Percentiles rank a stretch among this genome's conserved stretches.
Conservation (phyloP, 2,888 invertebrate genomes). For the Lacanobia oleracea region DNA sequence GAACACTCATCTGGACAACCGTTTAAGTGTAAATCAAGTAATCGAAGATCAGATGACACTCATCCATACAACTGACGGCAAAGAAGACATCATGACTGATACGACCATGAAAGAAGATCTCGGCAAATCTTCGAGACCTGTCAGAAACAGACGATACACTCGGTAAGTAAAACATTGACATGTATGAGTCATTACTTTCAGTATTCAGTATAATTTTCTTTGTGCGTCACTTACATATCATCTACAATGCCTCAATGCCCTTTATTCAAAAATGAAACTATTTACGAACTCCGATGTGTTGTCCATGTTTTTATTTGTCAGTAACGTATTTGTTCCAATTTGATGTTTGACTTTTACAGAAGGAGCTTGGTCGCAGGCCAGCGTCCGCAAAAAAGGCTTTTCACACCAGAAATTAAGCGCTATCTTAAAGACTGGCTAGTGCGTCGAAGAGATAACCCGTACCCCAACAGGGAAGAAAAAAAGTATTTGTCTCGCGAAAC, state of each 20-base stretch:
- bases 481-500: slow-evolving; percentile 93
- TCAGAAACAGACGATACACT: slow-evolving; percentile 93
- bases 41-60: slow-evolving; percentile 82
- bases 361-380: slow-evolving; percentile 91
- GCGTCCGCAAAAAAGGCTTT: slow-evolving; percentile 93
- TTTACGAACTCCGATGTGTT: slow-evolving; percentile 18
- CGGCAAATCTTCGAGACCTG: slow-evolving; percentile 91
- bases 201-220: slow-evolving; percentile 82
- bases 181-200: slow-evolving; percentile 85
- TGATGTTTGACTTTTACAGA: slow-evolving; percentile 78
- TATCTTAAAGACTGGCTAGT: slow-evolving; percentile 95
- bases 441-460: slow-evolving; percentile 94
- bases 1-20: slow-evolving; percentile 57
- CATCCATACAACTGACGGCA: slow-evolving; percentile 76
- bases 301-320: slow-evolving; percentile 32
- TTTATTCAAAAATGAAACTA: slow-evolving; percentile 67
- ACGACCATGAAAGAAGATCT: slow-evolving; percentile 82
- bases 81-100: slow-evolving; percentile 80
- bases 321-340: slow-evolving; percentile 26
- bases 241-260: slow-evolving; percentile 65
- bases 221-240: slow-evolving; percentile 81
- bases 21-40: slow-evolving; percentile 61
- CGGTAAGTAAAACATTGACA: slow-evolving; percentile 88
- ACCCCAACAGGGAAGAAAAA: slow-evolving; percentile 94
- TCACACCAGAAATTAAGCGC: slow-evolving; percentile 95